A percentile compares a stretch with the other conserved stretches of the same genome.
Conservation (phyloP, 2,888 invertebrate species). For the Apamea monoglypha region DNA sequence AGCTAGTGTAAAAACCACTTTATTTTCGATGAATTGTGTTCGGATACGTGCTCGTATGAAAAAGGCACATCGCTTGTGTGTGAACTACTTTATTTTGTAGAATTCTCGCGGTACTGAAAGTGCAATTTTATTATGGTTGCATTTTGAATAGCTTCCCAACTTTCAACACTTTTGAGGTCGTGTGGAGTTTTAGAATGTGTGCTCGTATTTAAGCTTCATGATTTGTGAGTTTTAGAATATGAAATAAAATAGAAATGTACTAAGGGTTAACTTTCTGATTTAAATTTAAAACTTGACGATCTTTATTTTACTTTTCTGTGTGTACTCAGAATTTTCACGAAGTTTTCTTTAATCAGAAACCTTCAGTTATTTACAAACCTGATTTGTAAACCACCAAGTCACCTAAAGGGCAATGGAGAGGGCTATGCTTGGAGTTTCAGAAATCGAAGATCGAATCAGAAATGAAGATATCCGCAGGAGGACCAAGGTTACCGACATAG, state of each 20-base stretch:
- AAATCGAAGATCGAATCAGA: too few relatives aligned
- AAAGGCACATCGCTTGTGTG: conserved; percentile 42
- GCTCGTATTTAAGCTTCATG: conserved; percentile 27
- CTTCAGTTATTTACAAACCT: not conserved
- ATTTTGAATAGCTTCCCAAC: conserved; percentile 49
- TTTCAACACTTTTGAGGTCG: conserved; percentile 46
- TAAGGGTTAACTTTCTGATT: not conserved
- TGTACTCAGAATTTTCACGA: not conserved
- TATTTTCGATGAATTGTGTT: conserved; percentile 47
- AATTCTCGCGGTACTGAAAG: conserved; percentile 33
- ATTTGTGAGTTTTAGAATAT: conserved; percentile 24
- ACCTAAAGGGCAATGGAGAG: too few relatives aligned
- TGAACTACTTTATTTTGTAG: conserved; percentile 47
- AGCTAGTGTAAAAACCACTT: conserved; percentile 45
- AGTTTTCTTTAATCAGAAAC: not conserved
- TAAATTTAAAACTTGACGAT: not conserved
- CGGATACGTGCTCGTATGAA: conserved; percentile 40
- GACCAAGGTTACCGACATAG: too few relatives aligned
- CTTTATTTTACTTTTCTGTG: not conserved
- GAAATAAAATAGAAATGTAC: conserved; percentile 14
- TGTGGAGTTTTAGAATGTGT: conserved; percentile 35
- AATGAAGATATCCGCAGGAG: too few relatives aligned
- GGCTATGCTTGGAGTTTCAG: too few relatives aligned
- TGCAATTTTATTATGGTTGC: conserved; percentile 55
- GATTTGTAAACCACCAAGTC: too few relatives aligned